These are phyloP conservation scores for Mermis nigrescens DNA, from an alignment of 2,888 invertebrate species.

Conservation along the genomic window DNA sequence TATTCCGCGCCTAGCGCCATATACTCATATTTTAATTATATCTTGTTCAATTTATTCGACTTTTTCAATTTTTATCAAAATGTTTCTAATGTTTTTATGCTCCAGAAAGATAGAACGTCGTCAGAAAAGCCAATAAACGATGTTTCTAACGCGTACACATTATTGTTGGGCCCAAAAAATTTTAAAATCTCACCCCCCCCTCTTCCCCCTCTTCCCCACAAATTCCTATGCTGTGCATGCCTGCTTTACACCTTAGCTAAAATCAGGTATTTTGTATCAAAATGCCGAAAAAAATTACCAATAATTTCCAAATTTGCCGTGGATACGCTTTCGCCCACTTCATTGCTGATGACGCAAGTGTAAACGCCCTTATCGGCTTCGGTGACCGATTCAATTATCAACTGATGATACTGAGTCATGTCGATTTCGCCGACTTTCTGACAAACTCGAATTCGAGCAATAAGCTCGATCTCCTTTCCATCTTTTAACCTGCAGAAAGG, in stretches of 20 bases:
- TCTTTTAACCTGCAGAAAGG: constrained; percentile 50
- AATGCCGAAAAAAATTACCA: constrained; percentile 4
- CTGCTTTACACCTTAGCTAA: background rate
- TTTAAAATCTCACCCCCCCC: no score
- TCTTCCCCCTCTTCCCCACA: no score
- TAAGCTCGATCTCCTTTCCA: constrained; percentile 42
- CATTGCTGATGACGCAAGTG: constrained; percentile 47
- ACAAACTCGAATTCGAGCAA: constrained; percentile 29
- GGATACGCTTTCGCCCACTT: constrained; percentile 13
- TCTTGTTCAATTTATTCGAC: no score
- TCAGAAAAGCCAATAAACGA: no score
- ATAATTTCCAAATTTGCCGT: constrained; percentile 13
- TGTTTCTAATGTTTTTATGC: no score
- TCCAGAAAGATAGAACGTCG: no score
- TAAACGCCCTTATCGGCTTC: constrained; percentile 58
- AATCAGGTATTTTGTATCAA: background rate
- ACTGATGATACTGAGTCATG: constrained; percentile 41
- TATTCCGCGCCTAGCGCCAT: no score
- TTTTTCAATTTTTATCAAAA: no score
- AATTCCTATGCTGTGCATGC: no score
- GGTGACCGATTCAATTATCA: constrained; percentile 50
- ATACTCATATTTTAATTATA: no score
- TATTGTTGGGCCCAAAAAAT: no score
- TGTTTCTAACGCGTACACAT: no score
- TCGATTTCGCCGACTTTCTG: constrained; percentile 17